Conservation (phyloP, 2,113 vertebrate genomes). For the Eptesicus fuscus region DNA sequence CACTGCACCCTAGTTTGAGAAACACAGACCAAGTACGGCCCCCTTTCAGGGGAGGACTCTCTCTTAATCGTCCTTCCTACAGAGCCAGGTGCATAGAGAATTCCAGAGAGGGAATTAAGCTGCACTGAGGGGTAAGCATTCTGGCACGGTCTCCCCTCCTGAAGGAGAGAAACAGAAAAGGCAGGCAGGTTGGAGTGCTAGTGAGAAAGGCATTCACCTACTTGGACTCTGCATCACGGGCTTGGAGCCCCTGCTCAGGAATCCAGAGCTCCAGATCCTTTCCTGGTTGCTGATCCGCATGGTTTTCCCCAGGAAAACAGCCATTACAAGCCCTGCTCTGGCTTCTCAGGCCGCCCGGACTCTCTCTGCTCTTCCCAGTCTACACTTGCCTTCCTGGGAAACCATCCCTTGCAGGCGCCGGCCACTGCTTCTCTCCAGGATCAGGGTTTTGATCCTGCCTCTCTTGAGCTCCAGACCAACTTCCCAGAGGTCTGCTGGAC, state of each 20-base stretch:
- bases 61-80: neutral
- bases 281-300: neutral
- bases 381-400: neutral
- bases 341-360: neutral
- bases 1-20: neutral
- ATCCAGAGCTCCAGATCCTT: neutral
- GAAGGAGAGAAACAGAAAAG: neutral
- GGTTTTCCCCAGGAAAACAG: neutral
- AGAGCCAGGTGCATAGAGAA: neutral
- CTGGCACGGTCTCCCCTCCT: neutral
- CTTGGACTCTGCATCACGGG: neutral
- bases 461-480: neutral
- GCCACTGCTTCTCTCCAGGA: neutral
- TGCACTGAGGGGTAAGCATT: neutral
- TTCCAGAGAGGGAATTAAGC: neutral
- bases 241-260: neutral
- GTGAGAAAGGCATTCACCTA: neutral
- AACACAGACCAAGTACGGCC: neutral
- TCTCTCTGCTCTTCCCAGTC: neutral
- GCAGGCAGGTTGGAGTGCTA: neutral
- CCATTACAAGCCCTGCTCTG: neutral
- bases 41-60: neutral
- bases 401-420: accelerated
- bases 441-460: neutral
- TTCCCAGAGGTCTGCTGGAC: neutral